These are phyloP conservation scores for Diachrysia chrysitis DNA, from an alignment of 2,888 invertebrate genomes.

Conservation along the genomic window DNA sequence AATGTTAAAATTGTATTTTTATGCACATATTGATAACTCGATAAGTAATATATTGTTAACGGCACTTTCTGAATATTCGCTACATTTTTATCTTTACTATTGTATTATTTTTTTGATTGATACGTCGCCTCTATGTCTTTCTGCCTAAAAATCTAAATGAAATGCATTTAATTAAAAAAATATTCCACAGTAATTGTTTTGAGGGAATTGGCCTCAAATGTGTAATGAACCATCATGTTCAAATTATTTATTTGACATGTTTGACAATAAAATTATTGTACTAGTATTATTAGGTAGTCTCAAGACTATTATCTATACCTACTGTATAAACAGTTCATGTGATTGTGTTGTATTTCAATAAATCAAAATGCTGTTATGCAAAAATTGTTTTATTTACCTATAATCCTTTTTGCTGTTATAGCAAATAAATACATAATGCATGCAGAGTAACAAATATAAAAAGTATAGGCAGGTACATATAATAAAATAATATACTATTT, in stretches of 20 bases:
- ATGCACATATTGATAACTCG: slow-evolving; percentile 67
- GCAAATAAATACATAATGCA: not conserved
- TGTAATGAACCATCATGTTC: slow-evolving; percentile 65
- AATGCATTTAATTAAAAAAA: slow-evolving; percentile 49
- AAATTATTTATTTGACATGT: slow-evolving; percentile 81
- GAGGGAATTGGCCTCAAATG: slow-evolving; percentile 39
- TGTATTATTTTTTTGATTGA: slow-evolving; percentile 34
- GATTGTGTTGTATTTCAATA: slow-evolving; percentile 87
- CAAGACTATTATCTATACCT: slow-evolving; percentile 77
- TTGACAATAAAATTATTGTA: slow-evolving; percentile 86
- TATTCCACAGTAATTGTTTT: slow-evolving; percentile 43
- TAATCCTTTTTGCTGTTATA: not conserved
- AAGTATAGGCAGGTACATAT: too few species aligned
- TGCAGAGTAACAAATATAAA: not conserved
- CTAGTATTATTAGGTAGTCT: slow-evolving; percentile 84
- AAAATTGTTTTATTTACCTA: slow-evolving; percentile 47
- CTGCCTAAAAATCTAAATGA: slow-evolving; percentile 39
- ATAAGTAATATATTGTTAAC: slow-evolving; percentile 61
- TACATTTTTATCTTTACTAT: slow-evolving; percentile 48
- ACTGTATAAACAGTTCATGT: slow-evolving; percentile 80
- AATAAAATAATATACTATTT: too few species aligned
- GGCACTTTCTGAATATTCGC: slow-evolving; percentile 63
- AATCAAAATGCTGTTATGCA: slow-evolving; percentile 81
- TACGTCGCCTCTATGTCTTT: slow-evolving; percentile 20
- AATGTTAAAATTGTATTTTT: slow-evolving; percentile 67